Conservation (phyloP, 2,888 invertebrate genomes). For the Aporophyla lueneburgensis region DNA sequence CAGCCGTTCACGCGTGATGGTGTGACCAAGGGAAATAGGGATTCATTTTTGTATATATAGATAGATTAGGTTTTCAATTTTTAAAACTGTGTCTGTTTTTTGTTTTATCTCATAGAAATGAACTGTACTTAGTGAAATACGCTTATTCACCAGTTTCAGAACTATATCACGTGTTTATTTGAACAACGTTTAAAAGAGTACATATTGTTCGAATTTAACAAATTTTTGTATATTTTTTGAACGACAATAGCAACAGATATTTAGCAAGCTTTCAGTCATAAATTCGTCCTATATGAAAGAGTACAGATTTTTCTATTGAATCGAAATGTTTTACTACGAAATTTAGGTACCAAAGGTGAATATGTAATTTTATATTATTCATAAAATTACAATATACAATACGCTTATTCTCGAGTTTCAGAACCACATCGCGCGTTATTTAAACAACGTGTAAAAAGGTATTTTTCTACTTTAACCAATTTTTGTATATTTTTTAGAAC, state of each 20-base stretch:
- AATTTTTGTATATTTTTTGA: neutral
- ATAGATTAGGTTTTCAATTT: conserved; percentile 9
- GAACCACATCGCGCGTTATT: conserved; percentile 4
- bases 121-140: neutral
- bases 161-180: conserved; percentile 5
- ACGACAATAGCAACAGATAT: neutral
- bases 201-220: neutral
- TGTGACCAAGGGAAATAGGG: too few relatives aligned
- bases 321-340: neutral
- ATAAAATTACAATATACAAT: neutral
- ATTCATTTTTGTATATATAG: too few relatives aligned
- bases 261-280: neutral
- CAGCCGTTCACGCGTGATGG: too few relatives aligned
- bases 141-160: conserved; percentile 11
- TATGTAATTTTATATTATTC: neutral
- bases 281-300: neutral
- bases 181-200: neutral
- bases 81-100: neutral
- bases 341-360: neutral
- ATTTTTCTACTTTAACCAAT: neutral
- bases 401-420: conserved; percentile 12
- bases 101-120: neutral
- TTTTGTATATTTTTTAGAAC: neutral
- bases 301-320: neutral
- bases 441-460: neutral